Percentiles rank a stretch among this genome's conserved stretches.
Conservation (phyloP, 2,113 vertebrate genomes). For the Isurus oxyrinchus region DNA sequence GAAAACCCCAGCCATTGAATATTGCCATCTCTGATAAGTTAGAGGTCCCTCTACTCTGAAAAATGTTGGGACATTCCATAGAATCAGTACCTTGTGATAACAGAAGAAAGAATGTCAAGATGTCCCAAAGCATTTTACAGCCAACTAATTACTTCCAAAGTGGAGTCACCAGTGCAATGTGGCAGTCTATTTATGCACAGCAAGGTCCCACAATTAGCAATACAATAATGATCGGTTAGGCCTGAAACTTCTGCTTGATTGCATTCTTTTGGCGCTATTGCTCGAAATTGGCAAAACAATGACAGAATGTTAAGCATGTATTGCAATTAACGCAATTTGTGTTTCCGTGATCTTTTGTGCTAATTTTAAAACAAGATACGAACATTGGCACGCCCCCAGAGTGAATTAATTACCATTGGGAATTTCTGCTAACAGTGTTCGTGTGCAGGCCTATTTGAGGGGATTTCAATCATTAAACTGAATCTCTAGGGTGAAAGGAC, state of each 20-base stretch:
- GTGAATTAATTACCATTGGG: not conserved
- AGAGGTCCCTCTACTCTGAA: not conserved
- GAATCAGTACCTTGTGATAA: not conserved
- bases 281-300: no score
- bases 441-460: not conserved
- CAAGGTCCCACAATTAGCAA: no score
- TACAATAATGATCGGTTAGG: no score
- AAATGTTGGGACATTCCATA: not conserved
- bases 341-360: no score
- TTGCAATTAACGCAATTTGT: no score
- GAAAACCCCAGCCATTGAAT: not conserved
- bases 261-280: no score
- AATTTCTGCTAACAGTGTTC: not conserved
- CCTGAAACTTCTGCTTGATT: no score
- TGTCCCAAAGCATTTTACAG: no score
- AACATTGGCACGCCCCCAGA: not conserved
- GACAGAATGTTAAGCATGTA: no score
- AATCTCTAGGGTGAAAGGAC: not conserved
- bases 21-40: not conserved
- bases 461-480: not conserved
- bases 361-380: not conserved
- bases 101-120: not conserved
- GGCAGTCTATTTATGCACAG: no score
- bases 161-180: no score
- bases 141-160: no score